Conservation (phyloP, 2,797 vertebrate genomes). For the Scolopax bukidnonensis region DNA sequence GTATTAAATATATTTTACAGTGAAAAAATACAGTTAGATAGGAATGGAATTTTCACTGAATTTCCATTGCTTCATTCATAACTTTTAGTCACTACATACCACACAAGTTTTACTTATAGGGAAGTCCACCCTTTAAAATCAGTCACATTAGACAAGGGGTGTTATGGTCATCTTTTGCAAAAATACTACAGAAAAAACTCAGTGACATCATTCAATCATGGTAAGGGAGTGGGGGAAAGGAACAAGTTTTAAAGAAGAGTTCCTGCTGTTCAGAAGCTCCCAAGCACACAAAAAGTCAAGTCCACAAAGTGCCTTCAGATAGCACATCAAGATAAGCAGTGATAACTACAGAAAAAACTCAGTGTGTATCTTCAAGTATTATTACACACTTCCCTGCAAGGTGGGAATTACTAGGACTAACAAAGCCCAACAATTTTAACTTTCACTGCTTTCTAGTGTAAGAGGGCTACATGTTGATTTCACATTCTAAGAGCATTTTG, state of each 20-base stretch:
- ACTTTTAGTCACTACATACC: background rate
- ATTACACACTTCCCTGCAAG: background rate
- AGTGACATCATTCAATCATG: background rate
- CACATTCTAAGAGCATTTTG: background rate
- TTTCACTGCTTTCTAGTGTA: background rate
- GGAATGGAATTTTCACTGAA: background rate
- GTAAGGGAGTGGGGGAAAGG: too few species aligned
- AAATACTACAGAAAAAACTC: background rate
- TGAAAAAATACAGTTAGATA: background rate
- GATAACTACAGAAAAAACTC: too few species aligned
- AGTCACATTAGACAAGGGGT: background rate
- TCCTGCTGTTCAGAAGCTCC: background rate
- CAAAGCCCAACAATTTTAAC: background rate
- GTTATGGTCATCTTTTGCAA: rapidly evolving
- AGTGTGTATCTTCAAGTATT: background rate
- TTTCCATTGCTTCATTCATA: background rate
- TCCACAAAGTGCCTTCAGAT: background rate
- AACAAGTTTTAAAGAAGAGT: background rate
- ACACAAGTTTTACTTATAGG: background rate
- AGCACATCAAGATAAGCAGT: background rate
- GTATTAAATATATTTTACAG: background rate
- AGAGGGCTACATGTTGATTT: background rate
- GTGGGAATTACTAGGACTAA: background rate
- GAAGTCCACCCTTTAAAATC: background rate
- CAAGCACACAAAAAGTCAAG: background rate